These are phyloP conservation scores for Scopus umbretta DNA, from an alignment of 2,113 vertebrate genomes.

Conservation along the genomic window DNA sequence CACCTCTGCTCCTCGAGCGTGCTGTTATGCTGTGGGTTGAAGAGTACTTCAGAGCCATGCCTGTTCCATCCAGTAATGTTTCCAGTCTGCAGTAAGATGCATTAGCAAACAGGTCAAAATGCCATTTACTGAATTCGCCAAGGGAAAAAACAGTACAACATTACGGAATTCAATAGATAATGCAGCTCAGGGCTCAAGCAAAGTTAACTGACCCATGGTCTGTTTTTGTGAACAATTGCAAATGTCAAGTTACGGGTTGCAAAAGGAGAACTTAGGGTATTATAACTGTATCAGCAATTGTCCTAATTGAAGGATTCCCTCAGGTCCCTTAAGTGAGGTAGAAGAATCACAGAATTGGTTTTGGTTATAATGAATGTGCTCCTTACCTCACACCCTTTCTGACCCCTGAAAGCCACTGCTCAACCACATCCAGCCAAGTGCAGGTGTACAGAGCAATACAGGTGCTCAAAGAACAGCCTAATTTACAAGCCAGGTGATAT, in stretches of 20 bases:
- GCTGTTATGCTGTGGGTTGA: background rate
- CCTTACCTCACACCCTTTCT: background rate
- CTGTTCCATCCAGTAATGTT: background rate
- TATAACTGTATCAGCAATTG: background rate
- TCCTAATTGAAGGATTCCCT: background rate
- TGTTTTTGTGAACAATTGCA: background rate
- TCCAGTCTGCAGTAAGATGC: background rate
- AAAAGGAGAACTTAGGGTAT: background rate
- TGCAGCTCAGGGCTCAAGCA: background rate
- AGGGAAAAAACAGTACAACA: background rate
- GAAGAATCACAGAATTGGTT: background rate
- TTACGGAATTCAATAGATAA: background rate
- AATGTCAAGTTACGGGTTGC: background rate
- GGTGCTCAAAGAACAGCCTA: background rate
- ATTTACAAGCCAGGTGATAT: background rate
- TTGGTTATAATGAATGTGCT: background rate
- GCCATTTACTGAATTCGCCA: background rate
- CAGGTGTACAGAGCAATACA: background rate
- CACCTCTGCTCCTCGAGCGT: background rate
- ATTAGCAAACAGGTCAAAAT: background rate
- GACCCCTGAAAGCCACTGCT: background rate
- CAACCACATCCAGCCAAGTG: background rate
- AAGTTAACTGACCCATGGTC: background rate
- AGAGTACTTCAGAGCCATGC: background rate
- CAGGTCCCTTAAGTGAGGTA: background rate